A percentile compares a stretch with the other conserved stretches of the same genome.
Evolutionary conservation across 2,113 vertebrate genomes (phyloP).

Genomic region (Brienomyrus brachyistius): DNA sequence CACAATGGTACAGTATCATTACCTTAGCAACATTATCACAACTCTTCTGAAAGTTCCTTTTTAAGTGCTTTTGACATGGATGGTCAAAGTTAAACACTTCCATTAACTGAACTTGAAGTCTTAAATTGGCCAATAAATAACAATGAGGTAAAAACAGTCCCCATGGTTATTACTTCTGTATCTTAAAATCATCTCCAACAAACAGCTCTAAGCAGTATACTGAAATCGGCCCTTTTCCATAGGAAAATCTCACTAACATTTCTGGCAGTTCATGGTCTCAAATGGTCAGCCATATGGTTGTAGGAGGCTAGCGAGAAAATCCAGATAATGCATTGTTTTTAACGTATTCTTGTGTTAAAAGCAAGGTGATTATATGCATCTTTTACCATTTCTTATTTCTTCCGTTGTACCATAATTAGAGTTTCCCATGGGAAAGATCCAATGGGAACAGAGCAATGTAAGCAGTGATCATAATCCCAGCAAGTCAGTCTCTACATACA

Average conservation of each 20-base stretch:
- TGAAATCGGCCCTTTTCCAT: not conserved
- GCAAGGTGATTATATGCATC: not conserved
- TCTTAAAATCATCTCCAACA: too few species aligned
- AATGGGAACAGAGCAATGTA: not conserved
- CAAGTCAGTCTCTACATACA: not conserved
- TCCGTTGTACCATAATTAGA: not conserved
- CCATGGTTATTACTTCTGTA: too few species aligned
- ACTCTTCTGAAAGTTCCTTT: not conserved
- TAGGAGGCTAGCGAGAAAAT: not conserved
- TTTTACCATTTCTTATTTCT: not conserved
- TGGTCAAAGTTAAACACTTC: not conserved
- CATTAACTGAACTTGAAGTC: not conserved
- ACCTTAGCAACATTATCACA: not conserved
- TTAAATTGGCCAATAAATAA: not conserved
- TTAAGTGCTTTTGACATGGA: not conserved
- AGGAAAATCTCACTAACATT: not conserved
- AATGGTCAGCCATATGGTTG: not conserved
- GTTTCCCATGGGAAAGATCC: not conserved
- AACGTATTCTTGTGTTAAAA: not conserved
- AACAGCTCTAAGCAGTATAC: too few species aligned
- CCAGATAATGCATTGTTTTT: not conserved
- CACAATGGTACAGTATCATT: not conserved
- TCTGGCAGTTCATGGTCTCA: not conserved
- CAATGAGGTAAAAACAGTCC: too few species aligned
- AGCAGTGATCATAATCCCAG: not conserved